Base-by-base conservation (phyloP, 2,113 vertebrate species). In the Corapipo altera region DNA sequence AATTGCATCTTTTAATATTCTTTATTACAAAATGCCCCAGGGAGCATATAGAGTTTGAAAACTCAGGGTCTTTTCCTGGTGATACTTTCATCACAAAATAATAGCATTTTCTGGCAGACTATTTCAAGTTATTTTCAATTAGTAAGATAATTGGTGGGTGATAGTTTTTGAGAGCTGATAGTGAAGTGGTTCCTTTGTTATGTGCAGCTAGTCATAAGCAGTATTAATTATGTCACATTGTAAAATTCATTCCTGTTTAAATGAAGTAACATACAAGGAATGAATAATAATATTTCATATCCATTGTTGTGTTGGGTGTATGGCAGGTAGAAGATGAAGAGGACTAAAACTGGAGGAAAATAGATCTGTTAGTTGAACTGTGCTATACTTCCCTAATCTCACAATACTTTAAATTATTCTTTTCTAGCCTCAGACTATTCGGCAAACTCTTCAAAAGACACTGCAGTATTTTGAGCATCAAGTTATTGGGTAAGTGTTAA, bases 381-480 rank as follows among this genome's bases (percentile, higher is more conserved):
- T 77, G 12, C 21, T 92, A 1, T 55, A 43, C 22, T 89, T 64
- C 30, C 35, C 52, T 96, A 58, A 86, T 96, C 62, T 91, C 77
- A 86, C 35, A 23, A 13, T 64, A 92, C 78, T 95, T 52, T 71
- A 88, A 93, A 41, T 98, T 95, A 43, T 96, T 98, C 44, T 97
- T 94, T 91, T 96, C 2, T 95, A 99, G 99, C 99, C 98, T 30
- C 99, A 99, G 98, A 99, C 98, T 71, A 99, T 99, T 97, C 98
- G 97, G 96, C 98, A 99, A 84, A 99, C 99, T 97, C 98, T 99
- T 71, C 99, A 99, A 98, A 99, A 99, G 97, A 99, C 99, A 19
- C 91, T 99, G 89, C 98, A 99, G 62, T 98, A 98, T 97, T 99
- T 99, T 97, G 99, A 98, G 85, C 98, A 98, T 95, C 99, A 99